Percentiles rank a stretch among this genome's conserved stretches.
phyloP scores from a whole-genome alignment of 2,797 vertebrate species.

The Poecile montanus region DNA sequence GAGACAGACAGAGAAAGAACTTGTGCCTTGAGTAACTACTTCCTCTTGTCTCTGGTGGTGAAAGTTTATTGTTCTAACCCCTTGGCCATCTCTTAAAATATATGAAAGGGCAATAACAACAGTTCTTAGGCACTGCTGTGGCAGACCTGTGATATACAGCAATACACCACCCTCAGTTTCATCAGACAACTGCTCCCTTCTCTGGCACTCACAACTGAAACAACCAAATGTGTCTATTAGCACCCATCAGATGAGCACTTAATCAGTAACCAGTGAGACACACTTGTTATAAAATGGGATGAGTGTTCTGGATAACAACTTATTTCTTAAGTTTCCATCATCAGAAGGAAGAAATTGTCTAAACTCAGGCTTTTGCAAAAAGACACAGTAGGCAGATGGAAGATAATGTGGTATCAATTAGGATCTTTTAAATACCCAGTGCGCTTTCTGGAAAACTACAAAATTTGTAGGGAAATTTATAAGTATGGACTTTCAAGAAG shows the following conservation, averaged over 20 bases:
- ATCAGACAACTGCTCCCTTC: slow-evolving; percentile 2
- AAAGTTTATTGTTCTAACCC: slow-evolving; percentile 16
- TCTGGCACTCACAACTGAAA: not conserved
- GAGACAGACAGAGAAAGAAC: not conserved
- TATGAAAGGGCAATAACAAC: not conserved
- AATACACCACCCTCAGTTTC: not conserved
- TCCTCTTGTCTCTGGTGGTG: not conserved
- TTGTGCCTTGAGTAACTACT: not conserved
- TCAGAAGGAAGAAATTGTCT: not conserved
- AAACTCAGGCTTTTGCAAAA: not conserved
- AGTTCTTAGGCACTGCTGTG: not conserved
- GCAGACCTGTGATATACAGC: not conserved
- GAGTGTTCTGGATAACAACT: not conserved
- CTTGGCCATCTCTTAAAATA: not conserved
- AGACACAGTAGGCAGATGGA: not conserved
- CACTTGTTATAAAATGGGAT: not conserved
- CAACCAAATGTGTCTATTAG: not conserved
- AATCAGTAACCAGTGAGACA: not conserved
- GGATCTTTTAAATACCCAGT: not conserved
- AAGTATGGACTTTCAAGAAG: not conserved
- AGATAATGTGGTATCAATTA: not conserved
- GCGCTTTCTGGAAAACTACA: not conserved
- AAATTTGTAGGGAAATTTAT: not conserved
- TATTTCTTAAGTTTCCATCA: not conserved
- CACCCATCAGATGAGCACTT: not conserved